Evolutionary conservation across 1,140 invertebrate species (phyloP), one percentile per base, ranked within the genome.

Genomic region (Amyelois transitella): DNA sequence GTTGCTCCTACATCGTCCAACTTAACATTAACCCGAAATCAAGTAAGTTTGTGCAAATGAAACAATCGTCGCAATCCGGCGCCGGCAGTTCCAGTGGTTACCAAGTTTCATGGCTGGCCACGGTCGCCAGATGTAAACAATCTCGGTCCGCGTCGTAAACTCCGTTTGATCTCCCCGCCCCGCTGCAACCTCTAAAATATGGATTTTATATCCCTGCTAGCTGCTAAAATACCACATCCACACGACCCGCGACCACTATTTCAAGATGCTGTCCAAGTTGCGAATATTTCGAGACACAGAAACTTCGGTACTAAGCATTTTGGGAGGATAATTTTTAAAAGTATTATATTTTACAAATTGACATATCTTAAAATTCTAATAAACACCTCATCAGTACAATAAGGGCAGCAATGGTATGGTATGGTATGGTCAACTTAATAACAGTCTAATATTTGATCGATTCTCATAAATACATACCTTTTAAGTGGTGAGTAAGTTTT

Each of bases 71-170:
- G 48, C 50, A 50, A 62, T 55, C 32, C 47, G 56, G 67, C 70
- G 72, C 70, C 78, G 71, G 72, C 69, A 71, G 64, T 62, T 65
- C 66, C 79, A 80, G 81, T 70, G 82, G 81, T 84, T 81, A 84
- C 71, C 81, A 83, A 85, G 75, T 84, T 84, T 68, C 72, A 73
- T 69, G 71, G 71, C 73, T 69, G 74, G 76, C 77, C 69, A 72
- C 72, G 72, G 75, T 61, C 69, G 65, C 64, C 84, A 87, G 81
- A 87, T 86, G 84, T 87, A 87, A 86, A 87, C 84, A 87, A 80
- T 81, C 79, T 78, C 78, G 75, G 73, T 54, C 75, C 63, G 70
- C 72, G 81, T 77, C 79, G 71, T 86, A 84, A 86, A 87, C 60
- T 77, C 72, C 77, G 84, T 86, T 87, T 87, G 84, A 87, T 86